Evolutionary conservation across 2,113 vertebrate species (phyloP).

Genomic region (Anolis sagrei): DNA sequence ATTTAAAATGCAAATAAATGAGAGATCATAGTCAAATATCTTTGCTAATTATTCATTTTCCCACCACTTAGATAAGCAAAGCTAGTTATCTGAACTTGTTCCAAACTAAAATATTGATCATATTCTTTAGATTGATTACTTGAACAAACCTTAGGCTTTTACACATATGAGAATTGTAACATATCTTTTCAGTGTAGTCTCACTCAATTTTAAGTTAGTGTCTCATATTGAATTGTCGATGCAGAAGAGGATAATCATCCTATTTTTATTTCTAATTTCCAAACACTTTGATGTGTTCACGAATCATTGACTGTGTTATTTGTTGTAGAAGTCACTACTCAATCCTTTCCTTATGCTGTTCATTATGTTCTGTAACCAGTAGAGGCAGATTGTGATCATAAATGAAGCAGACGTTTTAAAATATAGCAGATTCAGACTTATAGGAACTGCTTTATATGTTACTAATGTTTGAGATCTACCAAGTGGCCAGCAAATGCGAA

Average conservation of each 20-base stretch:
- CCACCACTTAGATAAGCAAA: background rate
- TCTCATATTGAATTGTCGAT: background rate
- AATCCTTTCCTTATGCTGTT: background rate
- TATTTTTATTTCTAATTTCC: background rate
- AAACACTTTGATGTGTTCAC: background rate
- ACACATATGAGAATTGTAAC: background rate
- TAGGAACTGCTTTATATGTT: too few relatives aligned
- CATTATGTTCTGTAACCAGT: background rate
- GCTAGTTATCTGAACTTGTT: background rate
- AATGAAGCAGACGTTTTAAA: background rate
- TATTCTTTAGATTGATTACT: background rate
- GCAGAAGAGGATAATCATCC: background rate
- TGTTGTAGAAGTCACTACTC: background rate
- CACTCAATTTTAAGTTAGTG: background rate
- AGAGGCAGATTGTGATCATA: background rate
- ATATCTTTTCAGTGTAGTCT: background rate
- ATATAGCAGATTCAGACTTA: too few relatives aligned
- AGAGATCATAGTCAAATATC: background rate
- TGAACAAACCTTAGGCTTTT: background rate
- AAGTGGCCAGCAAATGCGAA: too few relatives aligned
- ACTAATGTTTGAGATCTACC: too few relatives aligned
- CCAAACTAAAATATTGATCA: background rate
- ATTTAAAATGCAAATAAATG: background rate
- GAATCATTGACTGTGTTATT: background rate
- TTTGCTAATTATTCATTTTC: background rate